Evolutionary conservation across 2,113 vertebrate species (phyloP).

Genomic region (Taurulus bubalis): DNA sequence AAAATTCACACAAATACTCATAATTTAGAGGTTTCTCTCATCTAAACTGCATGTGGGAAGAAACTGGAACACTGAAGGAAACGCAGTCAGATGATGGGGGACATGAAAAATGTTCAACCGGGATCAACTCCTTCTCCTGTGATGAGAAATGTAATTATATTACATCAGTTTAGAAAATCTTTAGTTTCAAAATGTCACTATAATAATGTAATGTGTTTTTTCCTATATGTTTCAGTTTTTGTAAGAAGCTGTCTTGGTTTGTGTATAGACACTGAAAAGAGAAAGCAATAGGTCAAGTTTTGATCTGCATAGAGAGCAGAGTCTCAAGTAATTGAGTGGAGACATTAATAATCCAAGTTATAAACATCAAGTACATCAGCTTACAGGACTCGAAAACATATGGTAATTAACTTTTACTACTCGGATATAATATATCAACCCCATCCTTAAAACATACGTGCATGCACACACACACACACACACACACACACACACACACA

Average conservation of each 20-base stretch:
- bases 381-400: slow-evolving; percentile 96
- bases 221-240: background rate
- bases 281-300: slow-evolving; percentile 32
- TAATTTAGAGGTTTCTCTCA: background rate
- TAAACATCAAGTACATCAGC: slow-evolving; percentile 95
- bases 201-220: background rate
- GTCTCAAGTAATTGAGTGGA: slow-evolving; percentile 88
- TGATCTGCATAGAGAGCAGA: slow-evolving; percentile 37
- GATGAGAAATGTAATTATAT: background rate
- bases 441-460: slow-evolving; percentile 25
- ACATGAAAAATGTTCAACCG: background rate
- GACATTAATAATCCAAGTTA: slow-evolving; percentile 96
- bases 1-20: background rate
- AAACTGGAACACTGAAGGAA: background rate
- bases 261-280: background rate
- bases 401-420: slow-evolving; percentile 98
- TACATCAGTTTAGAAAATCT: background rate
- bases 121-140: background rate
- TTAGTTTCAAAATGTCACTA: background rate
- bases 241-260: background rate
- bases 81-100: fast-evolving
- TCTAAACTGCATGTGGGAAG: background rate
- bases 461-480: background rate
- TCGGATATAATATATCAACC: slow-evolving; percentile 90
- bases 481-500: slow-evolving; percentile 13